These are phyloP conservation scores for Cephus cinctus DNA, from an alignment of 1,140 invertebrate genomes.

Conservation along the genomic window DNA sequence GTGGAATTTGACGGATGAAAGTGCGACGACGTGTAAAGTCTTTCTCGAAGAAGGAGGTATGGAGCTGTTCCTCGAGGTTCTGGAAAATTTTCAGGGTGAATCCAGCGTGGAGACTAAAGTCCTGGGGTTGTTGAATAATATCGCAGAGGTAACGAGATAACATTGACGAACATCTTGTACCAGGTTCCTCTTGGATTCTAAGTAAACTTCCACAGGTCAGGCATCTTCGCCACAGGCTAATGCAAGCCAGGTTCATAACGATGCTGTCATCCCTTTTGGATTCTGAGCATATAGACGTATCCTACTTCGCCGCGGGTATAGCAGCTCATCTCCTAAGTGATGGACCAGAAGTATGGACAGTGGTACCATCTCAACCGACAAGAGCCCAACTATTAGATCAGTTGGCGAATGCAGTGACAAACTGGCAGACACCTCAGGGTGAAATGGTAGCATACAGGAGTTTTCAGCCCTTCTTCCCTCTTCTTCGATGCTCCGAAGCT, in stretches of 20 bases:
- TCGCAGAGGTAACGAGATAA: constrained; percentile 67
- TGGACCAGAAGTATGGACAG: constrained; percentile 57
- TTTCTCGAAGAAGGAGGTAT: constrained; percentile 74
- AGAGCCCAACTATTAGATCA: constrained; percentile 60
- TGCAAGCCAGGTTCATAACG: constrained; percentile 65
- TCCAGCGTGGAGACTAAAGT: constrained; percentile 78
- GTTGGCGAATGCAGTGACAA: constrained; percentile 62
- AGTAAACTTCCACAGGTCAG: constrained; percentile 32
- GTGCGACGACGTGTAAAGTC: constrained; percentile 70
- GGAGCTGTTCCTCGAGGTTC: constrained; percentile 67
- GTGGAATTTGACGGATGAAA: constrained; percentile 83
- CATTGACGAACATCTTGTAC: neutral
- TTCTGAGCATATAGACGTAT: constrained; percentile 75
- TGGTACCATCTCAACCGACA: constrained; percentile 23
- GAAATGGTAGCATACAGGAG: constrained; percentile 86
- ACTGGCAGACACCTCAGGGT: constrained; percentile 71
- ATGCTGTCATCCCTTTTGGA: constrained; percentile 64
- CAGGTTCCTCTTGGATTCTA: neutral
- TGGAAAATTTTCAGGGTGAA: constrained; percentile 65
- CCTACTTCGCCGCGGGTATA: constrained; percentile 83
- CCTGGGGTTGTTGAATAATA: constrained; percentile 78
- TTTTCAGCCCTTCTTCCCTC: constrained; percentile 76
- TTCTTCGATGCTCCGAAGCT: constrained; percentile 62
- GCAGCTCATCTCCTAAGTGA: constrained; percentile 75
- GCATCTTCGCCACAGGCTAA: constrained; percentile 60